These are phyloP conservation scores for Salvator merianae DNA, from an alignment of 2,113 vertebrate genomes.

Conservation along the genomic window DNA sequence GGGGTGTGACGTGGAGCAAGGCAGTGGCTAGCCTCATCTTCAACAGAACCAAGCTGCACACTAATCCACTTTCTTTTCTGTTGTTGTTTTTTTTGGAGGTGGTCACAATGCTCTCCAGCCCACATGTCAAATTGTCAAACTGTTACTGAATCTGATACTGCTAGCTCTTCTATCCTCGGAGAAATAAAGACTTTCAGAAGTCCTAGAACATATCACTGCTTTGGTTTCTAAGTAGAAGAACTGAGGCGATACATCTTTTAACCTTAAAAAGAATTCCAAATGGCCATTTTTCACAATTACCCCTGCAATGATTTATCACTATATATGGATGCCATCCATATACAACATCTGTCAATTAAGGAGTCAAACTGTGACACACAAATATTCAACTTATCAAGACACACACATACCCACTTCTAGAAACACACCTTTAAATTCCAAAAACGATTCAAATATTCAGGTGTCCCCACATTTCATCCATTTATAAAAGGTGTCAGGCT, in stretches of 20 bases:
- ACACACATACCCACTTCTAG: constrained; percentile 5
- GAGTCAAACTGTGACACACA: background rate
- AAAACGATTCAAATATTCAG: background rate
- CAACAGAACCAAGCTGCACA: background rate
- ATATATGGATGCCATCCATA: background rate
- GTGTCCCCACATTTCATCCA: constrained; percentile 7
- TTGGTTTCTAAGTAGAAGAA: too few relatives aligned
- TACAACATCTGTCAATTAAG: background rate
- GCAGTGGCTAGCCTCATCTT: too few relatives aligned
- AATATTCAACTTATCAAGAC: background rate
- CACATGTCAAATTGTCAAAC: background rate
- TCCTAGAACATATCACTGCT: too few relatives aligned
- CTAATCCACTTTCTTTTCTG: background rate
- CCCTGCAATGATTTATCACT: background rate
- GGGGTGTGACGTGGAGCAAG: too few relatives aligned
- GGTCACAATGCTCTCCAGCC: background rate
- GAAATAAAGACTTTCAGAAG: too few relatives aligned
- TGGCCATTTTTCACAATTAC: too few relatives aligned
- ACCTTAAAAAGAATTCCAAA: too few relatives aligned
- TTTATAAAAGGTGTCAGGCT: background rate
- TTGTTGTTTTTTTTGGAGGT: background rate
- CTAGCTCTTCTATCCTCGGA: too few relatives aligned
- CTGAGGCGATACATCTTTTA: too few relatives aligned
- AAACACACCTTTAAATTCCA: background rate
- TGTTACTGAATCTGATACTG: too few relatives aligned